phyloP scores from a whole-genome alignment of 2,797 vertebrate genomes.

The Pelochelys cantorii region DNA sequence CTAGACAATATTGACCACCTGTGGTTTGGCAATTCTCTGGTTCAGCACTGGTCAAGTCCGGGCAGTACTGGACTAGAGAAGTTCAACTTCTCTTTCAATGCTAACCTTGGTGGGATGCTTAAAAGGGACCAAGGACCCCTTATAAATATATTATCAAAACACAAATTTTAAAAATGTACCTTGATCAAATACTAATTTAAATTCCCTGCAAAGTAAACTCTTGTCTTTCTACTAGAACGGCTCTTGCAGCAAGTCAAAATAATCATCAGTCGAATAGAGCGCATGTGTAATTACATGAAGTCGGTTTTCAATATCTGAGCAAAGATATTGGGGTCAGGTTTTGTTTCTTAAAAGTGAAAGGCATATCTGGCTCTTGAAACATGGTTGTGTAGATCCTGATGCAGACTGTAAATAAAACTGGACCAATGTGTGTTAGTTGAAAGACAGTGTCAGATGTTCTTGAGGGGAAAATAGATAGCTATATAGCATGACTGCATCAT shows the following conservation, averaged over 20 bases:
- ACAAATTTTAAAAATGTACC: not conserved
- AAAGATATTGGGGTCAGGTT: not conserved
- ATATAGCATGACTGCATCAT: not conserved
- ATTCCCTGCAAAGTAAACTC: not conserved
- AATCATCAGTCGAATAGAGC: not conserved
- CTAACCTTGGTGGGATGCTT: not conserved
- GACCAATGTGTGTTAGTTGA: slow-evolving; percentile 30
- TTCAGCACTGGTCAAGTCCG: too few species aligned
- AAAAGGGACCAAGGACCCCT: not conserved
- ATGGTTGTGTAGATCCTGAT: not conserved
- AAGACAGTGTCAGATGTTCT: slow-evolving; percentile 39
- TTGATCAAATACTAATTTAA: not conserved
- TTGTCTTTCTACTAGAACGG: not conserved
- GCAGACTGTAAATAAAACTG: not conserved
- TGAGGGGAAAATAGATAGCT: slow-evolving; percentile 33
- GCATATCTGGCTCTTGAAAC: not conserved
- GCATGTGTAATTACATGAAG: not conserved
- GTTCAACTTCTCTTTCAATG: not conserved
- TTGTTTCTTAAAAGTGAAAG: not conserved
- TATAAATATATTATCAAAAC: not conserved
- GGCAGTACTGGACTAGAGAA: too few species aligned
- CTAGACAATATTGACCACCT: too few species aligned
- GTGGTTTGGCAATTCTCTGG: too few species aligned
- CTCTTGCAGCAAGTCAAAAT: not conserved
- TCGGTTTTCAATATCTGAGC: not conserved